Base-by-base conservation (phyloP, 2,113 vertebrate genomes). In the Paradisaea rubra region DNA sequence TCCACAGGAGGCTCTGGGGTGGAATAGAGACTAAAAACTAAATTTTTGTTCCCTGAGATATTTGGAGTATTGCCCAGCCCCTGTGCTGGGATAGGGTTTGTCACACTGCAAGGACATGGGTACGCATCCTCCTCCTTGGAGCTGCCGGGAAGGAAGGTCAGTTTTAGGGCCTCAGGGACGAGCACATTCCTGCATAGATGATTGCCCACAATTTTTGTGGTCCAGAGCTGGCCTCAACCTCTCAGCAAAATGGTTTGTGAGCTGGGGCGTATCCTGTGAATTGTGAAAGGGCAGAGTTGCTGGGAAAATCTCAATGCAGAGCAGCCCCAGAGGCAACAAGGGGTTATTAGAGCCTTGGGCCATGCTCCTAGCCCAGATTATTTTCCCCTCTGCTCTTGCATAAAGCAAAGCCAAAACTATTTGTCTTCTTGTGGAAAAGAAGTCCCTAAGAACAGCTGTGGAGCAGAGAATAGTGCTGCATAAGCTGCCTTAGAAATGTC, bases 81-180 rank as follows among this genome's bases (percentile, higher is more conserved):
- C 53, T 65, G 70, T 65, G 53, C 65, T 74, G 50, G 56, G 47
- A 59, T 42, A 81, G 49, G 19, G 39, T 14, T 65, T 91, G 53
- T 23, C 53, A 25, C n/a, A 41, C 25, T 3, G 1, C 33, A 56
- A 37, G 12, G 31, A 6, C 10, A 15, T 0, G 1, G 49, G 21
- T 2, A 0, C 2, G 3, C 2, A 0, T 60, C 8, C 5, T 85
- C 49, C 14, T 52, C 25, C 56, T n/a, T 7, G 6, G 56, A 60
- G n/a, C n/a, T 64, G 15, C 31, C 54, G 15, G 54, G 16, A 68
- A 7, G 22, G 16, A 77, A 83, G 19, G 52, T 85, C 47, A 47
- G 16, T 52, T 79, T 56, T 64, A 49, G 61, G 88, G 57, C 61
- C 15, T 6, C n/a, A 39, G 50, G 13, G 66, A 76, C 19, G 60